These are phyloP conservation scores for Aplocera efformata DNA, from an alignment of 2,888 invertebrate species.

Conservation along the genomic window DNA sequence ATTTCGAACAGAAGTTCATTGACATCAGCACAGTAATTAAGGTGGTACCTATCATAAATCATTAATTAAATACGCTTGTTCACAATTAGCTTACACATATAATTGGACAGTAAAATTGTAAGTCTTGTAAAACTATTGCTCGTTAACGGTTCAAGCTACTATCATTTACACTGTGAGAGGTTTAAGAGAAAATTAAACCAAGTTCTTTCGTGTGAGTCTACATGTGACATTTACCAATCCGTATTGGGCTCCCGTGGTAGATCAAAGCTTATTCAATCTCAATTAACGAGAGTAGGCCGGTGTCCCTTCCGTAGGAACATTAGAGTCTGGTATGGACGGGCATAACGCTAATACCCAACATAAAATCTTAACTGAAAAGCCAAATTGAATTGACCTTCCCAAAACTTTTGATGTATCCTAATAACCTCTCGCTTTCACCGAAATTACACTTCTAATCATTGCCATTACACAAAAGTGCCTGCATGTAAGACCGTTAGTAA, in stretches of 20 bases:
- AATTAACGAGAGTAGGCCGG: too few species aligned
- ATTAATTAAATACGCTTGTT: constrained; percentile 11
- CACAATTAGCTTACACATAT: constrained; percentile 5
- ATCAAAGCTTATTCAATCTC: too few species aligned
- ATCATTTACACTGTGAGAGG: too few species aligned
- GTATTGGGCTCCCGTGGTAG: too few species aligned
- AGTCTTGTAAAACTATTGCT: background rate
- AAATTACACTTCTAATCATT: constrained; percentile 38
- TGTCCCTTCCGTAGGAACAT: too few species aligned
- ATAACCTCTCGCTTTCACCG: constrained; percentile 32
- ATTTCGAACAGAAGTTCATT: constrained; percentile 7
- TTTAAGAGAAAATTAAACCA: too few species aligned
- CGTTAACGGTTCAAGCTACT: background rate
- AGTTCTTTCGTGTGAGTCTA: too few species aligned
- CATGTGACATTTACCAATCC: too few species aligned
- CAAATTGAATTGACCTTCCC: constrained; percentile 32
- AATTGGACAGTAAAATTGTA: constrained; percentile 5
- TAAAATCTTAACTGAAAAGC: too few species aligned
- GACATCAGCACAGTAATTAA: constrained; percentile 9
- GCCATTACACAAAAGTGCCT: constrained; percentile 40
- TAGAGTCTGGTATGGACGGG: too few species aligned
- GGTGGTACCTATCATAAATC: constrained; percentile 12
- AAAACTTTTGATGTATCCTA: constrained; percentile 31
- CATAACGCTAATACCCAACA: too few species aligned
- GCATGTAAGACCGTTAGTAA: constrained; percentile 37